A percentile compares a stretch with the other conserved stretches of the same genome.
Evolutionary conservation across 2,113 vertebrate species (phyloP).

Genomic region (Chaetodon trifascialis): DNA sequence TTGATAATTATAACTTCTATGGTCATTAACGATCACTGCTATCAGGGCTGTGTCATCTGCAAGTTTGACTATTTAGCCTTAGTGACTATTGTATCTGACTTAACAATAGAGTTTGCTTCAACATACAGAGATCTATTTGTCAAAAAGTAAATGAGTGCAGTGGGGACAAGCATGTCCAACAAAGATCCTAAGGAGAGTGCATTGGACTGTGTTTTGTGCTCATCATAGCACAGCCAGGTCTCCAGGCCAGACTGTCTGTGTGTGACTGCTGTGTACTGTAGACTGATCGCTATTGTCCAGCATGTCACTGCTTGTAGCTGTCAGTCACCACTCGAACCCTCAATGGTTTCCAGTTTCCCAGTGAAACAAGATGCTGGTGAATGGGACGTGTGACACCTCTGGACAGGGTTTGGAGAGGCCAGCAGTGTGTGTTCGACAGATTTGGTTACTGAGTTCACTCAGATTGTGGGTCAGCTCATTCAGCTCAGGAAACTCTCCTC

Average conservation of each 20-base stretch:
- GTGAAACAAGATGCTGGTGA: constrained; percentile 38
- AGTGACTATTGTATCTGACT: background rate
- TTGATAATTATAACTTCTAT: too few relatives aligned
- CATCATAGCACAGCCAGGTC: background rate
- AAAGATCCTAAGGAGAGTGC: background rate
- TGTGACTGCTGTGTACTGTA: background rate
- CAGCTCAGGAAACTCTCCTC: background rate
- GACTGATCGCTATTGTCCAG: constrained; percentile 30
- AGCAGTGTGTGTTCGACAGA: constrained; percentile 1
- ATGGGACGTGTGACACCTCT: constrained; percentile 6
- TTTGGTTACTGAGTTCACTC: constrained; percentile 12
- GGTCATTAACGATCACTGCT: too few relatives aligned
- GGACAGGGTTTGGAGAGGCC: background rate
- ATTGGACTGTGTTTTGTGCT: background rate
- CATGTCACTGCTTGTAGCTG: constrained; percentile 38
- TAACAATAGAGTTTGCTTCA: background rate
- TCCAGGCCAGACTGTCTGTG: background rate
- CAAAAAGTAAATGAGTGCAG: background rate
- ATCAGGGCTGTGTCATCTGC: background rate
- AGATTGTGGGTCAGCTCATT: constrained; percentile 1
- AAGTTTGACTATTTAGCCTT: background rate
- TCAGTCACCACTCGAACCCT: background rate
- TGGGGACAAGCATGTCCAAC: background rate
- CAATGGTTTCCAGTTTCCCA: constrained; percentile 51
- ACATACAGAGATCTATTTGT: background rate